Base-by-base conservation (phyloP, 64 coral and sea anemone genomes). In the Stylophora pistillata region DNA sequence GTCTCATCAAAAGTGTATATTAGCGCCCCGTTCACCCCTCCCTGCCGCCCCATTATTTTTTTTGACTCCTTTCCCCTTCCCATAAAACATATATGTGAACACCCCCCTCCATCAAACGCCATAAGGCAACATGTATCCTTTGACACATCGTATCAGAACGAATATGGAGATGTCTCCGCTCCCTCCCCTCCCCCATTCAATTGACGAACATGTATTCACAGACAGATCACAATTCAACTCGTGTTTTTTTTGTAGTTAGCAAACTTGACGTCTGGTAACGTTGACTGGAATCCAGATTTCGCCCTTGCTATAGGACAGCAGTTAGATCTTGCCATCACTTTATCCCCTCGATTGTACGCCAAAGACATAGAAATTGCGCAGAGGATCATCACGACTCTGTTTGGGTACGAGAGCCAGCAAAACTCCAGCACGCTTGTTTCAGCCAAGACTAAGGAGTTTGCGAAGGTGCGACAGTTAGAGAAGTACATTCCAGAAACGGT, bases 401-500 rank as follows among this genome's bases (percentile, higher is more conserved):
- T 96, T 60, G 89, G 93, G 55, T 96, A 96, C 66, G 94, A 96
- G 64, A 96, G 94, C n/a, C 70, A 93, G 52, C 94, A 96, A 58
- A 96, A 96, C 68, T 72, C 90, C 0, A 90, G 79, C 74, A 96
- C 87, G 14, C 91, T 96, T 75, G 87, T 96, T 32, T 96, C 94
- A 21, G 91, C 94, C 10, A 78, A 80, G 34, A 92, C 92, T 6
- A 91, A 96, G 41, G 86, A 96, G 82, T 96, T 96, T 86, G 91
- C 94, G 18, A 87, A 93, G 91, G 94, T 96, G 93, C 9, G 59
- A 5, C 37, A 54, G 41, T 17, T 4, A 26, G 13, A 68, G 21
- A 14, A n/a, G 32, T 13, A 15, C 23, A 31, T 32, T 20, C 7
- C 17, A 15, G 20, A 72, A 26, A 55, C 30, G 23, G 74, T 4